phyloP scores from a whole-genome alignment of 2,797 vertebrate genomes.

The Thaleichthys pacificus region DNA sequence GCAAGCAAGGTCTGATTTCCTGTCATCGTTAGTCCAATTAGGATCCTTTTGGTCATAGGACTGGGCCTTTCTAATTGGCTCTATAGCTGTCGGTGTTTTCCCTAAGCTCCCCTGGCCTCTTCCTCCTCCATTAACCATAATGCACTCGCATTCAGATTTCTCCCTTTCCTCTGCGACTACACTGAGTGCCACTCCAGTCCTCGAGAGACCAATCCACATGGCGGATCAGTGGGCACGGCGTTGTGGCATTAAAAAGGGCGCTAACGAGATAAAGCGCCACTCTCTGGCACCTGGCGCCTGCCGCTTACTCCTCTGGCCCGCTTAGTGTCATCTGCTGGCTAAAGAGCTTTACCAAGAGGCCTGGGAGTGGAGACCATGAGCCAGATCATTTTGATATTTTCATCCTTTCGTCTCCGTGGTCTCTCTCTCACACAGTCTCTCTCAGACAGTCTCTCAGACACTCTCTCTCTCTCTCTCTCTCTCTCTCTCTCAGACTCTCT shows the following conservation, averaged over 20 bases:
- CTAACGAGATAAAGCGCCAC: slow-evolving; percentile 73
- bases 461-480: no score
- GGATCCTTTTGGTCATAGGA: no score
- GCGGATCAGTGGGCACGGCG: slow-evolving; percentile 67
- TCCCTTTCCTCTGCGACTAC: slow-evolving; percentile 56
- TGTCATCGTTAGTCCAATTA: no score
- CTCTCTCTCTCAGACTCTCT: no score
- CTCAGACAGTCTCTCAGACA: not conserved
- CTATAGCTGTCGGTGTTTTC: slow-evolving; percentile 57
- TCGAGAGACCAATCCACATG: slow-evolving; percentile 65
- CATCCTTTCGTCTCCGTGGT: slow-evolving; percentile 33
- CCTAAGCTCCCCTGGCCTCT: slow-evolving; percentile 63
- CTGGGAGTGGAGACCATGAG: slow-evolving; percentile 61
- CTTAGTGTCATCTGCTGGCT: slow-evolving; percentile 69
- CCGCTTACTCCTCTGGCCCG: slow-evolving; percentile 50
- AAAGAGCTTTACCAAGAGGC: slow-evolving; percentile 71
- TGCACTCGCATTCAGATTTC: slow-evolving; percentile 65
- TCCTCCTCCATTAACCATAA: slow-evolving; percentile 74
- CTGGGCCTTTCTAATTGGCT: slow-evolving; percentile 13
- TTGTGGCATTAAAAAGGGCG: slow-evolving; percentile 70
- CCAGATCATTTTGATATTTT: slow-evolving; percentile 53
- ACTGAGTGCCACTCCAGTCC: slow-evolving; percentile 71
- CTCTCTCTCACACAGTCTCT: slow-evolving; percentile 31
- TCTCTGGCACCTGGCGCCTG: slow-evolving; percentile 65
- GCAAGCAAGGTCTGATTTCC: no score